Evolutionary conservation across 1,140 invertebrate species (phyloP).

Genomic region (Drosophila albomicans): DNA sequence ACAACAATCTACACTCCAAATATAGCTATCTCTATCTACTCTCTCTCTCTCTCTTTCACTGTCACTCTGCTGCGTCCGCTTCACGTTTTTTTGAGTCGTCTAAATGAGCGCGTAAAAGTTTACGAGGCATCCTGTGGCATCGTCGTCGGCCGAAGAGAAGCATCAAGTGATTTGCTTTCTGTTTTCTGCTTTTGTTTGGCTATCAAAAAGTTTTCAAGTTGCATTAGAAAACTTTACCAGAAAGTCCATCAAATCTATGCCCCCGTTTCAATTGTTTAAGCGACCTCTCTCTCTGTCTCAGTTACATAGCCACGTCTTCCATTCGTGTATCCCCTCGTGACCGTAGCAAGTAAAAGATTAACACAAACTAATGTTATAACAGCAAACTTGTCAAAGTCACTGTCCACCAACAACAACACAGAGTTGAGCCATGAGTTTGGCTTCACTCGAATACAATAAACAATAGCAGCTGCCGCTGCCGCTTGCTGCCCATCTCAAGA

Average conservation of each 20-base stretch:
- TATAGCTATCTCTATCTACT: neutral
- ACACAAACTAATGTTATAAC: slow-evolving; percentile 71
- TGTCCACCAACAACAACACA: slow-evolving; percentile 5
- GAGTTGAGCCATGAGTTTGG: slow-evolving; percentile 19
- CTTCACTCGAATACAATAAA: slow-evolving; percentile 56
- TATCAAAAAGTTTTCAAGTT: slow-evolving; percentile 81
- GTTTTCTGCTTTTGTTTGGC: slow-evolving; percentile 53
- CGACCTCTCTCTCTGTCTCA: neutral
- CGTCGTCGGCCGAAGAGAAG: slow-evolving; percentile 26
- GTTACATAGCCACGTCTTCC: neutral
- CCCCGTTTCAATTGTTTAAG: slow-evolving; percentile 46
- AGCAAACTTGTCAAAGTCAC: slow-evolving; percentile 81
- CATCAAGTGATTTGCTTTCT: slow-evolving; percentile 76
- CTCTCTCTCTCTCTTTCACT: neutral
- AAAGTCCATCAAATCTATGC: slow-evolving; percentile 63
- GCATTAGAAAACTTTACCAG: slow-evolving; percentile 63
- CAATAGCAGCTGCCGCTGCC: slow-evolving; percentile 38
- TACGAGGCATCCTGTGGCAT: slow-evolving; percentile 72
- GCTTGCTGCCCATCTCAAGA: slow-evolving; percentile 47
- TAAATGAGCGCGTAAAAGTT: slow-evolving; percentile 79
- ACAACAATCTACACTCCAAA: slow-evolving; percentile 46
- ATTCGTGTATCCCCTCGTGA: slow-evolving; percentile 51
- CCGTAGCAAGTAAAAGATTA: slow-evolving; percentile 69
- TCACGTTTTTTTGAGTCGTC: slow-evolving; percentile 20
- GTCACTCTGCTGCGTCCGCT: no score